These are phyloP conservation scores for Onthophagus sagittarius DNA, from an alignment of 2,888 invertebrate species.

Conservation along the genomic window DNA sequence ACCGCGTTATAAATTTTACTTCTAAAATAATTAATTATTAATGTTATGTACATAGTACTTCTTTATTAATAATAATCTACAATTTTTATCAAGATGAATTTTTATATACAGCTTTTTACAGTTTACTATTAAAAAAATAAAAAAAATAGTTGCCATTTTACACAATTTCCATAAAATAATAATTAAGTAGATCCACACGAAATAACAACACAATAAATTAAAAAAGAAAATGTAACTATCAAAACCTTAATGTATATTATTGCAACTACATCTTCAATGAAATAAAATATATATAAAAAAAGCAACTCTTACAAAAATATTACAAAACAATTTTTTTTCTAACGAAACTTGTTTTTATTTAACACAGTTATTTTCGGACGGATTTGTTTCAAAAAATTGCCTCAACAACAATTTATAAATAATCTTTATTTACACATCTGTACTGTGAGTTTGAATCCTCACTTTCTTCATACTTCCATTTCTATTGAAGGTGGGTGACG, in stretches of 20 bases:
- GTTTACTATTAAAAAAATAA: not conserved
- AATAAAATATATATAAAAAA: conserved; percentile 11
- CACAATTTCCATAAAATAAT: not conserved
- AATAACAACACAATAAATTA: conserved; percentile 2
- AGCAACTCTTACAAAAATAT: conserved; percentile 7
- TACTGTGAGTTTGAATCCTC: conserved; percentile 87
- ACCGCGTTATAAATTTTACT: not conserved
- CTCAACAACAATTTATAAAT: not conserved
- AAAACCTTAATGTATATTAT: conserved; percentile 1
- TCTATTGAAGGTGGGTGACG: conserved; percentile 76
- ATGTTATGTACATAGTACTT: not conserved
- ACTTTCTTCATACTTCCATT: conserved; percentile 89
- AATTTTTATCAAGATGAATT: not conserved
- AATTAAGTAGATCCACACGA: conserved; percentile 1
- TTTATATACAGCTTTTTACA: not conserved
- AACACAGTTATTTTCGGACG: conserved; percentile 8
- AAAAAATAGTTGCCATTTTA: not conserved
- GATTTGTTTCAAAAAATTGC: conserved; percentile 1
- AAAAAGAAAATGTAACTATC: not conserved
- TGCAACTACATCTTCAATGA: not conserved
- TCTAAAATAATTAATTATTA: not conserved
- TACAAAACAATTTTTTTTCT: not conserved
- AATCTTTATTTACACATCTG: conserved; percentile 65
- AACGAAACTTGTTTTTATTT: not conserved
- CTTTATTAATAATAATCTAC: not conserved